Conservation (phyloP, 2,113 vertebrate genomes). For the Apodemus speciosus region DNA sequence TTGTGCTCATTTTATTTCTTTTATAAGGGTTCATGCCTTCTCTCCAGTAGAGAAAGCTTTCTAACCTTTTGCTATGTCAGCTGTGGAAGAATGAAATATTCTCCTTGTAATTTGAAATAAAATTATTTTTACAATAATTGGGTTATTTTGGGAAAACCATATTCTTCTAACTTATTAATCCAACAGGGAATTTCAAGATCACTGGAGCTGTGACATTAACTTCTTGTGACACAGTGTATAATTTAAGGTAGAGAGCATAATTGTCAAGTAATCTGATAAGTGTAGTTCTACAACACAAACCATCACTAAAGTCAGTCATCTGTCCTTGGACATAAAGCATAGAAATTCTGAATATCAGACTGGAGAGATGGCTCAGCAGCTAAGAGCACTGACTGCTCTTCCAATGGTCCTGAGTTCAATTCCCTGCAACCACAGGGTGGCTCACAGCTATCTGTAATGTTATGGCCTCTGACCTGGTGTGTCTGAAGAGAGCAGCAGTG, state of each 20-base stretch:
- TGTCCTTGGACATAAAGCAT: neutral
- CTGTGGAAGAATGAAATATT: neutral
- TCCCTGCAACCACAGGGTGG: too few relatives aligned
- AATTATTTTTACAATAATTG: neutral
- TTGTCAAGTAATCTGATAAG: neutral
- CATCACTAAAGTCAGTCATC: neutral
- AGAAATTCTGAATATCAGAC: neutral
- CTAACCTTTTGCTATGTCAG: neutral
- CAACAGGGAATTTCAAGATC: neutral
- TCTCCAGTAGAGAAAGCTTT: neutral
- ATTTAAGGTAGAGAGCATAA: neutral
- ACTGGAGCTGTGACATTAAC: neutral
- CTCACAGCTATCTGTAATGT: too few relatives aligned
- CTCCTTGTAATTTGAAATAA: neutral
- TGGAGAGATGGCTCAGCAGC: too few relatives aligned
- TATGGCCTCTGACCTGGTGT: too few relatives aligned
- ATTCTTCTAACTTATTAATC: neutral
- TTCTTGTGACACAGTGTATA: neutral
- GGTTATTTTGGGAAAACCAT: neutral
- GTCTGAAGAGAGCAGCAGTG: too few relatives aligned
- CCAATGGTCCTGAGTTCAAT: too few relatives aligned
- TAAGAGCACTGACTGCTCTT: too few relatives aligned
- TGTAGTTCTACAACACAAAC: neutral
- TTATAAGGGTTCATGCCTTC: neutral
- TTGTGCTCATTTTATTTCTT: neutral